Conservation (phyloP, 2,888 invertebrate genomes). For the Gastracanthus pulcherrimus region DNA sequence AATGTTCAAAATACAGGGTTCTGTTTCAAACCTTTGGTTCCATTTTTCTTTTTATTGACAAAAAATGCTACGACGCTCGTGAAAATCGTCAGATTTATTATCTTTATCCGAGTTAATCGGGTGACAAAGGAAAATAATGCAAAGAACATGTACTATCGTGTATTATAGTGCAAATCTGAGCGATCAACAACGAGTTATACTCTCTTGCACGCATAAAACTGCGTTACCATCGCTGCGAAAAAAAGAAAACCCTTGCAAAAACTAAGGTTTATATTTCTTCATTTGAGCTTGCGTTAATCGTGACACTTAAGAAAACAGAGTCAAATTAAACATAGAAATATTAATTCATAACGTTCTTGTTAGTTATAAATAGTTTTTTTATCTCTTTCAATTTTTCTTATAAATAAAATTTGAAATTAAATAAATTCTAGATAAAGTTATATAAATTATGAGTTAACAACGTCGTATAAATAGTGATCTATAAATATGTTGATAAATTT, state of each 20-base stretch:
- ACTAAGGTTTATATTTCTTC: constrained; percentile 27
- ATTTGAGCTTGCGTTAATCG: constrained; percentile 7
- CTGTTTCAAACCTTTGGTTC: constrained; percentile 48
- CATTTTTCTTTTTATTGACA: constrained; percentile 18
- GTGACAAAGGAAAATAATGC: neutral
- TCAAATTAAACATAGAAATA: neutral
- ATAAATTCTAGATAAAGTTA: constrained; percentile 24
- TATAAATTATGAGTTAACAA: constrained; percentile 15
- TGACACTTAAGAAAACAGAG: constrained; percentile 48
- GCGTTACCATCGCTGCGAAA: constrained; percentile 45
- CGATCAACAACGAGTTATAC: constrained; percentile 29
- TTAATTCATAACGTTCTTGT: constrained; percentile 10
- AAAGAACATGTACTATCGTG: constrained; percentile 2
- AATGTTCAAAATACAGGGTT: constrained; percentile 26
- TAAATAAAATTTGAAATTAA: constrained; percentile 29
- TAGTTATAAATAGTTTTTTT: neutral
- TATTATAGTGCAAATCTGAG: constrained; percentile 45
- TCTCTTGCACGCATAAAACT: constrained; percentile 56
- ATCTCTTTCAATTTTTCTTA: neutral
- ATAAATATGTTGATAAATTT: constrained; percentile 34
- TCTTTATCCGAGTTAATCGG: neutral
- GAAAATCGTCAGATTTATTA: constrained; percentile 34
- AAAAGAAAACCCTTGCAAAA: constrained; percentile 31
- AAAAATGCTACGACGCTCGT: constrained; percentile 20
- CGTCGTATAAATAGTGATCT: constrained; percentile 21